Conservation (phyloP, 1,140 invertebrate species). For the Nebria ingens region DNA sequence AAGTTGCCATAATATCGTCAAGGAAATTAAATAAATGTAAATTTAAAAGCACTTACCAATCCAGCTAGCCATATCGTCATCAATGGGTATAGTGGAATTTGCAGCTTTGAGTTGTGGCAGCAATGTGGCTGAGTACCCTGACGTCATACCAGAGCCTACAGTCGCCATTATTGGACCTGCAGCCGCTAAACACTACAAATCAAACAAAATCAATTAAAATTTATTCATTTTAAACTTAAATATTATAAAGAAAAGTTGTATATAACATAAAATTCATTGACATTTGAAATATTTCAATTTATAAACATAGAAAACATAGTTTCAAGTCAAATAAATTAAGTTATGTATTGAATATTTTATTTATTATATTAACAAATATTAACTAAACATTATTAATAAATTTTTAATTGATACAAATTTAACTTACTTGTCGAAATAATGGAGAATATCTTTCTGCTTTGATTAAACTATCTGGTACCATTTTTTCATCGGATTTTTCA, state of each 20-base stretch:
- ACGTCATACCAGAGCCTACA: conserved; percentile 42
- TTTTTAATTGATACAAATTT: neutral
- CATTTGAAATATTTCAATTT: neutral
- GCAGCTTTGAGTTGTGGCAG: conserved; percentile 43
- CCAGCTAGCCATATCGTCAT: conserved; percentile 45
- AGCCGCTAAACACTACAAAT: conserved; percentile 37
- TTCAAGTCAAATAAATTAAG: neutral
- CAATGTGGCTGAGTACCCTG: conserved; percentile 51
- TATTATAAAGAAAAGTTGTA: neutral
- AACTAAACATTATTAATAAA: neutral
- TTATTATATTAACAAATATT: neutral
- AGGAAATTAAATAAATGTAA: conserved; percentile 3
- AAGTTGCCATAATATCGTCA: too few relatives aligned
- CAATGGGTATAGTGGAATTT: conserved; percentile 34
- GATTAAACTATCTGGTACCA: neutral
- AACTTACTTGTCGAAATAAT: neutral
- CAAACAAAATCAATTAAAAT: conserved; percentile 9
- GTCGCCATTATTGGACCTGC: conserved; percentile 42
- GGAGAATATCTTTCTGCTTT: neutral
- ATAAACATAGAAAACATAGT: neutral
- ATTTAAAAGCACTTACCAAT: conserved; percentile 38
- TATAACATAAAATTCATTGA: neutral
- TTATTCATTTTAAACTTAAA: conserved; percentile 12
- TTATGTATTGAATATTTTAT: neutral
- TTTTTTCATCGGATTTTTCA: neutral